Base-by-base conservation (phyloP, 2,888 invertebrate genomes). In the Phanerotoma sp. region DNA sequence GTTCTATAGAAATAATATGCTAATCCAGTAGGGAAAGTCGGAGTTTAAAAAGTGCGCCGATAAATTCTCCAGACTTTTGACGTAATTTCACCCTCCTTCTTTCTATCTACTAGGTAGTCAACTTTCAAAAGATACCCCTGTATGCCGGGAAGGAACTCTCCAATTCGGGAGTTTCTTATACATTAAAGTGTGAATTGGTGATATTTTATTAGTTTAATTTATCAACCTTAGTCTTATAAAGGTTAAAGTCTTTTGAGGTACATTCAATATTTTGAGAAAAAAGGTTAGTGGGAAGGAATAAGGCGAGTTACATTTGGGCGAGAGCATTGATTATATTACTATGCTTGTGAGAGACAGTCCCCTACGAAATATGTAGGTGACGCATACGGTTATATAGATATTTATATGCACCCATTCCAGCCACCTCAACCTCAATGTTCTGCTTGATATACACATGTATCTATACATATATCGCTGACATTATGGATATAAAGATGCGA, bases 11-110 rank as follows among this genome's bases (percentile, higher is more conserved):
- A 74, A 74, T 77, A 76, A 76, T 77, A 77, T 77, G 76, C 75
- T 76, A 77, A 77, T 77, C 68, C 67, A 45, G 55, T 55, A 50
- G 55, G 46, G 46, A 66, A 71, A 71, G 74, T 75, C 69, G 71
- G 74, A 77, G 75, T 76, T 75, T 74, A 72, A 75, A 75, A 77
- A 76, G 76, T 74, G 74, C 68, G 67, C 69, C 74, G 71, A 77
- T 77, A 76, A 77, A 77, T 77, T 77, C 69, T 72, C 69, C 57
- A 69, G 73, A 74, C 74, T 75, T 75, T 73, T 72, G 74, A 73
- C 76, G 75, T 76, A 76, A 75, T 76, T 77, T 74, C 70, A 67
- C 64, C 56, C 55, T 62, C 57, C 50, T 46, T 44, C 54, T 58
- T 46, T 56, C 54, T 42, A 49, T 28, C 22, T 53, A 49, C 38